Evolutionary conservation across 2,888 invertebrate genomes (phyloP).

Genomic region (Penaeus monodon): DNA sequence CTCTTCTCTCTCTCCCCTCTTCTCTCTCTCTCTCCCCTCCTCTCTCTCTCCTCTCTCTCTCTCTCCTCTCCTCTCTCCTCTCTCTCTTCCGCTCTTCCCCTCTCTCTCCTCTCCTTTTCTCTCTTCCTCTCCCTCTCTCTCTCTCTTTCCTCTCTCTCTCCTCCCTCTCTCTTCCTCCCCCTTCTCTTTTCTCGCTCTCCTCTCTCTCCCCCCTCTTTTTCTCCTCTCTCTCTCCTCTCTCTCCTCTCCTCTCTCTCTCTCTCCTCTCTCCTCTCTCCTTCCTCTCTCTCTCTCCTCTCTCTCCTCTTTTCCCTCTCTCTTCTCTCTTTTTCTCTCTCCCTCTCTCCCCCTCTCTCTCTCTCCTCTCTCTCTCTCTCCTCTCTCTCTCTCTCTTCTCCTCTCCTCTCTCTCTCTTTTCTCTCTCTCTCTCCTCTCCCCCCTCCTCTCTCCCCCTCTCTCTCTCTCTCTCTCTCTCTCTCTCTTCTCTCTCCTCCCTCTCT

Average conservation of each 20-base stretch:
- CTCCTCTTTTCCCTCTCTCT: too few relatives aligned
- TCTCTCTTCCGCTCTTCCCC: neutral
- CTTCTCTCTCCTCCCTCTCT: too few relatives aligned
- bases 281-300: too few relatives aligned
- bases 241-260: neutral
- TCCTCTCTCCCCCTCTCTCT: too few relatives aligned
- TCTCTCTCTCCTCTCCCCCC: too few relatives aligned
- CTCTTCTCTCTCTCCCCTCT: neutral
- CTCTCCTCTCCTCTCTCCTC: neutral
- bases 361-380: too few relatives aligned
- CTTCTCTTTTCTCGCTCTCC: neutral
- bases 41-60: too few relatives aligned
- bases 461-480: fast-evolving
- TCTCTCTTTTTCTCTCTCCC: too few relatives aligned
- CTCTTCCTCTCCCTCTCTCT: neutral
- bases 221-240: neutral
- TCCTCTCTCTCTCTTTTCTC: too few relatives aligned
- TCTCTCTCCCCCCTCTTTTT: neutral
- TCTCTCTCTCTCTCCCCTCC: neutral
- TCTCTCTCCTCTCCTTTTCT: neutral
- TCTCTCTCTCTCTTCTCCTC: too few relatives aligned
- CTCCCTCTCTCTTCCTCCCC: neutral
- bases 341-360: too few relatives aligned
- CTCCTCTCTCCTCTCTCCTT: neutral
- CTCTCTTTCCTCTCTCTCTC: neutral